Evolutionary conservation across 2,113 vertebrate species (phyloP).

Genomic region (Isichthys henryi): DNA sequence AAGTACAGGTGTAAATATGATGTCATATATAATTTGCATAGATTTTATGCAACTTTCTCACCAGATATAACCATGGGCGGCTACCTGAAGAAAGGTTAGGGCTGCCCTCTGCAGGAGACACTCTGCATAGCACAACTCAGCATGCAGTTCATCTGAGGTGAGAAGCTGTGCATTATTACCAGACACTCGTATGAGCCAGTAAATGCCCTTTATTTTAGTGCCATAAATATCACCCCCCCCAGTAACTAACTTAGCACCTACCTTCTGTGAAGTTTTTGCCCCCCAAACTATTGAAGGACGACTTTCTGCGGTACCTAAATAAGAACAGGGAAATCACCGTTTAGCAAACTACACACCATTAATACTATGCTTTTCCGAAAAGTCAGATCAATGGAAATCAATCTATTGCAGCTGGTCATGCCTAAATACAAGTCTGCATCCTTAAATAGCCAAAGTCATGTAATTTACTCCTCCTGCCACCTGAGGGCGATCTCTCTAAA

Average conservation of each 20-base stretch:
- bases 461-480: background rate
- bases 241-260: constrained; percentile 42
- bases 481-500: background rate
- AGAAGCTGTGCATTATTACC: constrained; percentile 26
- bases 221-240: background rate
- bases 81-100: constrained; percentile 93
- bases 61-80: background rate
- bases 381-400: background rate
- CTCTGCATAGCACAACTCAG: constrained; percentile 94
- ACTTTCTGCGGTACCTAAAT: constrained; percentile 81
- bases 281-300: constrained; percentile 73
- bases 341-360: background rate
- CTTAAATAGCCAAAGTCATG: background rate
- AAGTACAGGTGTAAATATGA: background rate
- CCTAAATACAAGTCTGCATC: background rate
- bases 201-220: background rate
- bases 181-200: constrained; percentile 9
- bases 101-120: constrained; percentile 96
- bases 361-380: background rate
- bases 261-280: constrained; percentile 85
- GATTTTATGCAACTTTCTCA: background rate
- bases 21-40: background rate
- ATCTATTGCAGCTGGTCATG: background rate
- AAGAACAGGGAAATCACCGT: constrained; percentile 9
- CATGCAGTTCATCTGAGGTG: constrained; percentile 85